Base-by-base conservation (phyloP, 2,797 vertebrate genomes). In the Poeciliopsis paucimaculata region DNA sequence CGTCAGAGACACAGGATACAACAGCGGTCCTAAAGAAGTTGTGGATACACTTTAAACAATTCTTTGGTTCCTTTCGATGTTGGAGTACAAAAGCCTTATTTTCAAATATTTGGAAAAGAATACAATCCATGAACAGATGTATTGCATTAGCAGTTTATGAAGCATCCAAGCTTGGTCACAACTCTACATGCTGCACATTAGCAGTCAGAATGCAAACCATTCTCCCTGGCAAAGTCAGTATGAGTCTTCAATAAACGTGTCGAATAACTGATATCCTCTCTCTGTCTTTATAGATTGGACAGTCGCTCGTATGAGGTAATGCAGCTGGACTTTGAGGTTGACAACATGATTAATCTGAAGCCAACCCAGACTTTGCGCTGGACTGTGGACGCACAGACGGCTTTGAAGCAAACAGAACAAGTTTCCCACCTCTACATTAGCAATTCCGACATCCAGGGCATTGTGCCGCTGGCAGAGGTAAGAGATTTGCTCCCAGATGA, bases 291-390 rank as follows among this genome's bases (percentile, higher is more conserved):
- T 41, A 99, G 98, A 88, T 88, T 88, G 75, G 97, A 98, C 15
- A 95, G 88, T 36, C 92, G 96, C 12, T 94, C 96, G 34, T 96
- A 97, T 0, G 98, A 99, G 92, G 96, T 99, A 94, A 95, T 99
- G 94, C 96, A 97, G 93, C 95, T 99, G 93, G 98, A 98, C 82
- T 98, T 99, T 16, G 97, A 98, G 86, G 90, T 98, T 0, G 97
- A 97, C 91, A 98, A 98, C 47, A 93, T 95, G 70, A 98, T 98
- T 77, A 96, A 93, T 80, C 92, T 96, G 91, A 96, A 96, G 0
- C 95, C 97, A 0, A 97, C 97, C 8, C 98, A 98, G 91, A 96
- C 97, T 13, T 94, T 99, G 5, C 97, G 97, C 90, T 99, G 98
- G 98, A 97, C 96, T 80, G 94, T 97, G 4, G 97, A 82, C 79